Conservation (phyloP, 1,140 invertebrate genomes). For the Pogonognathellus flavescens region DNA sequence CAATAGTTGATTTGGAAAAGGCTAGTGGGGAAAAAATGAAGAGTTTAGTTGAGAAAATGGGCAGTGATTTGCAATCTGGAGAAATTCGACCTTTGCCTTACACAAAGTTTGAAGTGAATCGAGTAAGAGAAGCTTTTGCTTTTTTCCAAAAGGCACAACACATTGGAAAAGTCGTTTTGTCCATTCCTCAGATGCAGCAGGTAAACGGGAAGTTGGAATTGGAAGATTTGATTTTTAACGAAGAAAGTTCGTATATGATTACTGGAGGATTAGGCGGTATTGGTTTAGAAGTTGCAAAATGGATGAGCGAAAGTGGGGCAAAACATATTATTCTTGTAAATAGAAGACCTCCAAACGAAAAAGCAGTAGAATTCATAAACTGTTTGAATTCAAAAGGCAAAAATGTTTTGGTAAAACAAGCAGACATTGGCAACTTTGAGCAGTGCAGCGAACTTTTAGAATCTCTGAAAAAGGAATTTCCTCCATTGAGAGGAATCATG, state of each 20-base stretch:
- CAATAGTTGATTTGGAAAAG: conserved; percentile 35
- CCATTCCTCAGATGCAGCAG: background rate
- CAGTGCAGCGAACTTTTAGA: conserved; percentile 27
- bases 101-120: conserved; percentile 14
- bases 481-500: conserved; percentile 53
- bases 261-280: conserved; percentile 56
- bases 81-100: conserved; percentile 16
- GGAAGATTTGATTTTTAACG: conserved; percentile 35
- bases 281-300: conserved; percentile 58
- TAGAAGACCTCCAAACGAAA: conserved; percentile 17
- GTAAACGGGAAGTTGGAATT: background rate
- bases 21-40: conserved; percentile 35
- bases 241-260: conserved; percentile 44
- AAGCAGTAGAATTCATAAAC: background rate
- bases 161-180: conserved; percentile 16
- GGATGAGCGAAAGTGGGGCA: conserved; percentile 53
- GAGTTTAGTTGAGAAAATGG: conserved; percentile 17
- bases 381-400: background rate
- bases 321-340: conserved; percentile 52
- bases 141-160: conserved; percentile 34
- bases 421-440: conserved; percentile 30
- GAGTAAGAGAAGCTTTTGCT: conserved; percentile 24
- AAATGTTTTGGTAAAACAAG: conserved; percentile 9
- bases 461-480: background rate
- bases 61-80: background rate